Evolutionary conservation across 2,797 vertebrate genomes (phyloP), one percentile per base, ranked within the genome.

Genomic region (Semaprochilodus insignis): DNA sequence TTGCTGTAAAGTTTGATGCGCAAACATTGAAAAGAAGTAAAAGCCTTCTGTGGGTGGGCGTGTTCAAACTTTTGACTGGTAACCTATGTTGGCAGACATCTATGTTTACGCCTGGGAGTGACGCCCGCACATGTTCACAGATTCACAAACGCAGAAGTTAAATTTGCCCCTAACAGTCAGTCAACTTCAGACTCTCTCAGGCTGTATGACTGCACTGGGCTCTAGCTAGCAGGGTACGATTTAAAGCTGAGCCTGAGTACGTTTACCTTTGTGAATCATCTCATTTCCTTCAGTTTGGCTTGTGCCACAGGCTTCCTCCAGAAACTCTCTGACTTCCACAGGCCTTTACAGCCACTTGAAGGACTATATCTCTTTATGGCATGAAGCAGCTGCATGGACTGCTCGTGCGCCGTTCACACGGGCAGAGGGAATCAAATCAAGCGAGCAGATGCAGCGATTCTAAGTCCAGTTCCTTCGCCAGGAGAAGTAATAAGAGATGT

Each of bases 221-320:
- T 81, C 57, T 67, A 17, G 17, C 52, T 55, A 8, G 6, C 23
- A 67, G 19, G 1, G 48, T 81, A 57, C 67, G 78, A 65, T 74
- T 54, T 74, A 80, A 57, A 25, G 19, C 54, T 75, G 19, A 75
- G 62, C 31, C 63, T 27, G 72, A 31, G 52, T 71, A 19, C 40
- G 40, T 70, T 77, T 76, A 65, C 44, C 65, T 81, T 77, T 54
- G 55, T 36, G 52, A 74, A 54, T 54, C 55, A 34, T 67, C 55
- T 51, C 25, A 77, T 40, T 51, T 66, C n/a, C 54, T 65, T 51
- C 44, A 71, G 21, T 21, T 11, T 48, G 13, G n/a, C 7, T 59
- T 75, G 69, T 71, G 21, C 69, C 48, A 25, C 6, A 25, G 69
- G 69, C 65, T 27, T 16, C 23, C 13, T 57, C 36, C n/a, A 63